phyloP scores from a whole-genome alignment of 2,797 vertebrate genomes.

The Nasua narica region DNA sequence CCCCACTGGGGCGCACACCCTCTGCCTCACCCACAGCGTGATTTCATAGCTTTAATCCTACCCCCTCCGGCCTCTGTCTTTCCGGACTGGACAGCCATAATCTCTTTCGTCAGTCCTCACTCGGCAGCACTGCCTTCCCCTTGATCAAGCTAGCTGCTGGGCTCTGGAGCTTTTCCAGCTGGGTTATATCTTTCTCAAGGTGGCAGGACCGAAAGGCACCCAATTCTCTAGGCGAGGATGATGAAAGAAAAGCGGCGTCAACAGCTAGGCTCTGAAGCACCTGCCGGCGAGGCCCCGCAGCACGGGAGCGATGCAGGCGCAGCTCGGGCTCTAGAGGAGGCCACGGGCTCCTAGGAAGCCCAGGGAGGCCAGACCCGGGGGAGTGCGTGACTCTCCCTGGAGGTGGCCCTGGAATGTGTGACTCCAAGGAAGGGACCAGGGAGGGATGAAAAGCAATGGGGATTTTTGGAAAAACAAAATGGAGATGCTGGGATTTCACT shows the following conservation, averaged over 20 bases:
- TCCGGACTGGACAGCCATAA: not conserved
- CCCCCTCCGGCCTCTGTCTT: not conserved
- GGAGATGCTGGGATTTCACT: not conserved
- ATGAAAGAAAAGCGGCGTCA: not conserved
- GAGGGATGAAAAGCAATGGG: not conserved
- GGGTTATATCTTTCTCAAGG: not conserved
- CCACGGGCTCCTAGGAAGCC: not conserved
- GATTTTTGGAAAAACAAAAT: not conserved
- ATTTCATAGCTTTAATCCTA: not conserved
- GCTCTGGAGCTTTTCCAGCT: not conserved
- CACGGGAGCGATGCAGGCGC: not conserved
- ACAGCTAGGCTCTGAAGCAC: not conserved
- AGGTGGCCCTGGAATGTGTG: not conserved
- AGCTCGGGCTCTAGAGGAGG: not conserved
- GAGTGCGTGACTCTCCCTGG: not conserved
- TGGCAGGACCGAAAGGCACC: not conserved
- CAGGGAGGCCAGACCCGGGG: not conserved
- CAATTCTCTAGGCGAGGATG: not conserved
- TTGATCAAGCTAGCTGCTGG: not conserved
- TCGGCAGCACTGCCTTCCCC: not conserved
- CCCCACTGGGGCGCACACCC: not conserved
- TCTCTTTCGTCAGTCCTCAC: not conserved
- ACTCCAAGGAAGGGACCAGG: not conserved
- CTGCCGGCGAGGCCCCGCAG: not conserved
- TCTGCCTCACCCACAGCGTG: not conserved